Conservation (phyloP, 2,113 vertebrate genomes). For the Epinephelus moara region DNA sequence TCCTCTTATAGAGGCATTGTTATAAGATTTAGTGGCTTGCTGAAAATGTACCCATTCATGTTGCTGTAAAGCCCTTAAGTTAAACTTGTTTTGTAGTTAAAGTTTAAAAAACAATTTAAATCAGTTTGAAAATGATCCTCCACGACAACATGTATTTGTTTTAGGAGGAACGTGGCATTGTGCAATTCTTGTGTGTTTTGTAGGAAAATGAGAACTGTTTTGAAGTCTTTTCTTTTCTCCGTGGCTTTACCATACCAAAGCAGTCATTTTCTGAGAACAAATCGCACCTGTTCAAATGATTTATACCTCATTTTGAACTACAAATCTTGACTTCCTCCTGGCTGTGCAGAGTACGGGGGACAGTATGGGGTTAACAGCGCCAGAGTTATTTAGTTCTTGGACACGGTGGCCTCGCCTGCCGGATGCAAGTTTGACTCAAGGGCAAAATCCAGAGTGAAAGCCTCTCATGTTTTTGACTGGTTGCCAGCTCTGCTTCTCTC, state of each 20-base stretch:
- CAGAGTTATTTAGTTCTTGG: constrained; percentile 76
- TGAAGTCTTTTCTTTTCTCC: background rate
- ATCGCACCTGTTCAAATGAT: constrained; percentile 22
- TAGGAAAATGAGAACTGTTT: background rate
- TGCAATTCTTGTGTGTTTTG: background rate
- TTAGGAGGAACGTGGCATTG: background rate
- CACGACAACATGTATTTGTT: background rate
- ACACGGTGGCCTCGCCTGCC: constrained; percentile 80
- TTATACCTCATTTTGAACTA: constrained; percentile 32
- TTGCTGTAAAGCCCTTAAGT: background rate
- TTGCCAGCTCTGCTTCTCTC: constrained; percentile 64
- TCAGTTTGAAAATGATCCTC: background rate
- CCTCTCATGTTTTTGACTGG: constrained; percentile 81
- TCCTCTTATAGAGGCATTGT: background rate
- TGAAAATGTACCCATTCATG: background rate
- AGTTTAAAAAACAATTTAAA: background rate
- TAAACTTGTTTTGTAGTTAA: background rate
- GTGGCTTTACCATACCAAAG: background rate
- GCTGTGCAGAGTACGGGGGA: constrained; percentile 36
- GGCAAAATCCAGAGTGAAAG: constrained; percentile 82
- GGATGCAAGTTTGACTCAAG: constrained; percentile 82
- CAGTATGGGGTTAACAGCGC: constrained; percentile 73
- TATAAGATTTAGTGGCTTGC: background rate
- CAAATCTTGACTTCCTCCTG: constrained; percentile 43
- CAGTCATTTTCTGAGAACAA: background rate